Evolutionary conservation across 2,113 vertebrate genomes (phyloP), one percentile per base, ranked within the genome.

Genomic region (Saguinus midas): DNA sequence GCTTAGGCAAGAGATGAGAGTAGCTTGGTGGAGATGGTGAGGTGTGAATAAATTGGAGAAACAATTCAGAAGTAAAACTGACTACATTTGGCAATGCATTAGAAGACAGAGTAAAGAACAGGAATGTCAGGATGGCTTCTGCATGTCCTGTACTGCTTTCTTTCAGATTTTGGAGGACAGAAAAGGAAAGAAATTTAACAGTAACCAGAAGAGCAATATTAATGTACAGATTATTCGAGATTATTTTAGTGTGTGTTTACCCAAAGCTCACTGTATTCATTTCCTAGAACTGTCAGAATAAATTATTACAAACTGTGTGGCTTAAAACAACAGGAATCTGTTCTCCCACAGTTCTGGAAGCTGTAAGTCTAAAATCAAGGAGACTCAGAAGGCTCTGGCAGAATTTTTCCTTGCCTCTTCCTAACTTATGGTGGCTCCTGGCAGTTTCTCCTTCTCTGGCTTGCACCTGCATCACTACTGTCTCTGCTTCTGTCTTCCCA

Each of bases 111-210:
- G n/a, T 43, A 10, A 68, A 35, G 43, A 58, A 5, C 20, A 10
- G 57, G 29, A 27, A 83, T 43, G 18, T 55, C 50, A 61, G 18
- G 48, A 50, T 78, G 55, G 79, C 61, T 94, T 55, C 76, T 48
- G 37, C n/a, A 43, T 29, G 48, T 91, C 18, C 45, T 25, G 16
- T 52, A 76, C 55, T 50, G 18, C 9, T 37, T 29, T 64, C 66
- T 52, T 90, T 78, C 82, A 90, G 76, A 83, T 90, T 95, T 87
- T 78, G 35, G 61, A 79, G 75, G 66, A 73, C 40, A 82, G 81
- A 95, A 48, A 81, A 81, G 20, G 40, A 76, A 92, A 87, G 43
- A 83, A 40, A 95, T 75, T 88, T 57, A 75, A 80, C 29, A 64
- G 78, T 83, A 95, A 75, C n/a, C 16, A 61, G 45, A 81, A 80